phyloP scores from a whole-genome alignment of 2,888 invertebrate species.

The Gastrophysa polygoni region DNA sequence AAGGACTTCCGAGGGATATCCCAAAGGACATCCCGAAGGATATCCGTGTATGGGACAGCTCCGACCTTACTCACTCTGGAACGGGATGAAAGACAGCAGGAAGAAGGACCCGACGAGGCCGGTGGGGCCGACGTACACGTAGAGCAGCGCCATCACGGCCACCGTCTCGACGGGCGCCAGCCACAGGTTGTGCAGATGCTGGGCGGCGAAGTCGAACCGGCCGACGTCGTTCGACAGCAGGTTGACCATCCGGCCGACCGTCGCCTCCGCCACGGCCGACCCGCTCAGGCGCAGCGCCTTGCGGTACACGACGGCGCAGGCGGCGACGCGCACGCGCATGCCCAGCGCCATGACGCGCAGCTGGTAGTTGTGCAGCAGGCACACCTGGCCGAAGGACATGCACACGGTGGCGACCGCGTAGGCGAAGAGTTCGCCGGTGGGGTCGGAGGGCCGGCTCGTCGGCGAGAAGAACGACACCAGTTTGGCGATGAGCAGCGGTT shows the following conservation, averaged over 20 bases:
- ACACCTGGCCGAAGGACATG: constrained; percentile 55
- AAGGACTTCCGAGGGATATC: too few relatives aligned
- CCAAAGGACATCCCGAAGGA: too few relatives aligned
- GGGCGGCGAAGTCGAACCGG: constrained; percentile 78
- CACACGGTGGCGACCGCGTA: constrained; percentile 74
- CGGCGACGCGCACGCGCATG: constrained; percentile 82
- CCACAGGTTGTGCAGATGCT: constrained; percentile 81
- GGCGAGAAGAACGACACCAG: constrained; percentile 67
- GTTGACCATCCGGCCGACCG: constrained; percentile 44
- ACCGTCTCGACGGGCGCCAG: constrained; percentile 69
- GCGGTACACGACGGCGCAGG: constrained; percentile 82
- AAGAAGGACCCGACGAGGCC: constrained; percentile 55
- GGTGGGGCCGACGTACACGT: constrained; percentile 54
- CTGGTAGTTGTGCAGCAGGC: constrained; percentile 77
- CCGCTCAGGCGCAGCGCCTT: constrained; percentile 40
- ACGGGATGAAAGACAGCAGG: constrained; percentile 50
- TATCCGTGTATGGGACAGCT: too few relatives aligned
- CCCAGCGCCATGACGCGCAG: constrained; percentile 81
- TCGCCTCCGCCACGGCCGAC: constrained; percentile 38
- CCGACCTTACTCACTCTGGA: constrained; percentile 50
- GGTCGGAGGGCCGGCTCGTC: too few relatives aligned
- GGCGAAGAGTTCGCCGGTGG: constrained; percentile 78
- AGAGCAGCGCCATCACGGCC: constrained; percentile 62
- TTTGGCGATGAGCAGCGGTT: constrained; percentile 48
- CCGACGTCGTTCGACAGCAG: constrained; percentile 62